Evolutionary conservation across 2,888 invertebrate genomes (phyloP).

Genomic region (Hyalella azteca): DNA sequence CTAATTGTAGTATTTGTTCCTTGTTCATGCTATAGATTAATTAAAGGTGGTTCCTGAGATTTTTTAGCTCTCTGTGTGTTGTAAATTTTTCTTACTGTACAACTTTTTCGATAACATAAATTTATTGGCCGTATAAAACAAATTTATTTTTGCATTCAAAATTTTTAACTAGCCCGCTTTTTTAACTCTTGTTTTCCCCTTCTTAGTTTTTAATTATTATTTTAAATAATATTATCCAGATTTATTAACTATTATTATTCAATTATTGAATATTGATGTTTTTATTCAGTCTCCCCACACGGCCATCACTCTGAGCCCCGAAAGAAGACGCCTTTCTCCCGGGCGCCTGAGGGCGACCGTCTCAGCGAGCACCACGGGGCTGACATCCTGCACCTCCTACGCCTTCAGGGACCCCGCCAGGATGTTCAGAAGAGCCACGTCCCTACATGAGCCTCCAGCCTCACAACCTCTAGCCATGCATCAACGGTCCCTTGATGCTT

Average conservation of each 20-base stretch:
- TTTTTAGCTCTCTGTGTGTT: too few species aligned
- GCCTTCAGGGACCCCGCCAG: slow-evolving; percentile 30
- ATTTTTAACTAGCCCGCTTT: too few species aligned
- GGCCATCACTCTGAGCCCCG: slow-evolving; percentile 21
- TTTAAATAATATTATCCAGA: too few species aligned
- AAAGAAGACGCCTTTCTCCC: not conserved
- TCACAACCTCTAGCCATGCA: slow-evolving; percentile 44
- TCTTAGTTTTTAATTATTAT: not conserved
- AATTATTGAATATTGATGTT: too few species aligned
- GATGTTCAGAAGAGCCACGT: slow-evolving; percentile 51
- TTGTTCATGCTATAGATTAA: too few species aligned
- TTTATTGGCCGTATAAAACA: too few species aligned
- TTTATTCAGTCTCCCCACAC: not conserved
- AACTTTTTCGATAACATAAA: too few species aligned
- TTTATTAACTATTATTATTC: too few species aligned
- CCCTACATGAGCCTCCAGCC: slow-evolving; percentile 50
- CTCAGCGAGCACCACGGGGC: not conserved
- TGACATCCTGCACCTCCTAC: not conserved
- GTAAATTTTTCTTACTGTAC: too few species aligned
- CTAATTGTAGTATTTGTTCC: too few species aligned
- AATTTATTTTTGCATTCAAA: too few species aligned
- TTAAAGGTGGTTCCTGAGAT: too few species aligned
- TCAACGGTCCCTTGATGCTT: slow-evolving; percentile 51
- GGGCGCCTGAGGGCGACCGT: not conserved
- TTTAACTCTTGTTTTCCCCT: not conserved